These are phyloP conservation scores for Zosterops borbonicus DNA, from an alignment of 2,113 vertebrate genomes.

Conservation along the genomic window DNA sequence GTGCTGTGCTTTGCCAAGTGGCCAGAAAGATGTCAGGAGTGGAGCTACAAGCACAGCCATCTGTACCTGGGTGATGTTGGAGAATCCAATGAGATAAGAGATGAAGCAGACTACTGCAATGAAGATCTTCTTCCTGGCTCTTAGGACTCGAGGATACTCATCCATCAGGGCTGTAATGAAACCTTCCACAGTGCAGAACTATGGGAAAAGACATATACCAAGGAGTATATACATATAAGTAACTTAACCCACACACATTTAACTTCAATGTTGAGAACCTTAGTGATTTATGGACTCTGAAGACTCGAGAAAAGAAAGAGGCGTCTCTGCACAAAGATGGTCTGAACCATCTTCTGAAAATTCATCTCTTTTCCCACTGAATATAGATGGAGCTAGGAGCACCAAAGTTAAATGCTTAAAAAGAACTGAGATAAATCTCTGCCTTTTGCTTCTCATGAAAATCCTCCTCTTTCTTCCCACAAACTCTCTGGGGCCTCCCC, in stretches of 20 bases:
- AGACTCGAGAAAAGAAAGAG: not conserved
- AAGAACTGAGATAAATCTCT: not conserved
- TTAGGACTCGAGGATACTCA: slow-evolving; percentile 82
- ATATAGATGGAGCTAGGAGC: not conserved
- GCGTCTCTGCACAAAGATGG: not conserved
- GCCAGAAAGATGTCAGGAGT: not conserved
- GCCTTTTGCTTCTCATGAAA: not conserved
- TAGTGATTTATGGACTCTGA: not conserved
- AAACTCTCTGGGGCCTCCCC: not conserved
- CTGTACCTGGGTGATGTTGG: slow-evolving; percentile 88
- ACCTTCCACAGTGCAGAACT: slow-evolving; percentile 93
- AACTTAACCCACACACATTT: not conserved
- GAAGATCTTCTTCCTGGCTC: slow-evolving; percentile 88
- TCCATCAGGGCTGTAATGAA: slow-evolving; percentile 90
- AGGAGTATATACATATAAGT: not conserved
- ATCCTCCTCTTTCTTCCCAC: not conserved
- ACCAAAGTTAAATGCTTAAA: not conserved
- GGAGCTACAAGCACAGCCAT: not conserved
- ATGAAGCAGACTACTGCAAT: slow-evolving; percentile 85
- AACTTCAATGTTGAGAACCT: not conserved
- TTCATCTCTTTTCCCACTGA: not conserved
- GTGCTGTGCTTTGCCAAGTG: not conserved
- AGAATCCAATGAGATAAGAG: slow-evolving; percentile 88
- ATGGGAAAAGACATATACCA: not conserved
- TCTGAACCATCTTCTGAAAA: not conserved